Evolutionary conservation across 92 coral and sea anemone genomes (phyloP), one percentile per base, ranked within the genome.

Genomic region (Epizoanthus scotinus): DNA sequence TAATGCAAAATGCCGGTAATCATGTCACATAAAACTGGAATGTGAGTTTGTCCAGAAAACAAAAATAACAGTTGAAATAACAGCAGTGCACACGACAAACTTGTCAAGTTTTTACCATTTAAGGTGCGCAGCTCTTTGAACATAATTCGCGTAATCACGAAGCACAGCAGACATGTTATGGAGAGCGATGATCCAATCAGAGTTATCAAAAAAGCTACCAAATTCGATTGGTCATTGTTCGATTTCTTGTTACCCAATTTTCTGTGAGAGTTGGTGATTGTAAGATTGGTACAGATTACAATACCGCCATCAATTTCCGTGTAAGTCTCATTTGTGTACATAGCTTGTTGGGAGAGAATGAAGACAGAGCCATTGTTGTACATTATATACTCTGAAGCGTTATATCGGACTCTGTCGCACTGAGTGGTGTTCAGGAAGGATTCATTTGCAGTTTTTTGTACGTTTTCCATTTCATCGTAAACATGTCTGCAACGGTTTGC

Each of bases 111-210:
- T 27, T 28, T 28, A 20, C 70, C 70, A 29, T 65, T 14, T 27
- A 65, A 29, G 8, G 70, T 65, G 3, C 70, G 70, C 29, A 65
- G 70, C 70, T 65, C 38, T 6, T 49, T 65, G 21, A 65, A 65
- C 18, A 65, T 17, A 8, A 65, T 28, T 0, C 70, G 70, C 15
- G 70, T 65, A 24, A 65, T n/a, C 5, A 65, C 34, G 5, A 65
- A 28, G 36, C 70, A 65, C 21, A 20, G 15, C 31, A 65, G 36
- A 27, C 20, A n/a, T 0, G n/a, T n/a, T n/a, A n/a, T n/a, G n/a
- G n/a, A n/a, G n/a, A n/a, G n/a, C n/a, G n/a, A n/a, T n/a, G n/a
- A 65, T 2, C 70, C 70, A 28, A 65, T 22, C 17, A 65, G 3
- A 12, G 50, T 13, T 1, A 65, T 1, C 70, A 65, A 9, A 8